Evolutionary conservation across 2,888 invertebrate genomes (phyloP), one percentile per base, ranked within the genome.

Genomic region (Acronicta leporina): DNA sequence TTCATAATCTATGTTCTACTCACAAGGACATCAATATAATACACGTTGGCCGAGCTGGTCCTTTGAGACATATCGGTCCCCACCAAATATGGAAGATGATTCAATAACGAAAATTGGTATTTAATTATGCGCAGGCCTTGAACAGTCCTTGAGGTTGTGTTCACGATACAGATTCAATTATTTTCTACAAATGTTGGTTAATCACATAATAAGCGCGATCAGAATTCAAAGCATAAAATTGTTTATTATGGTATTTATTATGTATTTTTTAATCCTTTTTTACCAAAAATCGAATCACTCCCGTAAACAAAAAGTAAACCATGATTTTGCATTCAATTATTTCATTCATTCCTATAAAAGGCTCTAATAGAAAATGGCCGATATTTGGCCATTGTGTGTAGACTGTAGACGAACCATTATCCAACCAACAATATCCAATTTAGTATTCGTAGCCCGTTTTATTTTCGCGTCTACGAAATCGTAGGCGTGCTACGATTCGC

Each of bases 401-500:
- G 20, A 3, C 20, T 20, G 42, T 47, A 59, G 43, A 60, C 49
- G 45, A 25, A 48, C 50, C 27, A 55, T 64, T 60, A 54, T 54
- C 48, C 65, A 64, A 66, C 52, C 61, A 64, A 66, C 51, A 68
- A 67, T 53, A 47, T 55, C 54, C 66, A 62, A 73, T 71, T 75
- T 47, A 8, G 61, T 73, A 73, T 71, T 73, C 66, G 48, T 42
- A 49, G 51, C 51, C 54, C 60, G 75, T 71, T 74, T 74, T 68
- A 74, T 71, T 74, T 74, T 72, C 58, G 48, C 62, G 47, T 63
- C 77, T 73, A 69, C 71, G 71, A 64, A 56, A 44, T 66, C 68
- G 75, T 75, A 74, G 77, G 70, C 73, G 73, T 80, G 80, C 80
- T 77, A 78, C 80, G 73, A 57, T 49, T 64, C 30, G 62, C 67